phyloP scores from a whole-genome alignment of 2,797 vertebrate genomes.

The Chrosomus eos region DNA sequence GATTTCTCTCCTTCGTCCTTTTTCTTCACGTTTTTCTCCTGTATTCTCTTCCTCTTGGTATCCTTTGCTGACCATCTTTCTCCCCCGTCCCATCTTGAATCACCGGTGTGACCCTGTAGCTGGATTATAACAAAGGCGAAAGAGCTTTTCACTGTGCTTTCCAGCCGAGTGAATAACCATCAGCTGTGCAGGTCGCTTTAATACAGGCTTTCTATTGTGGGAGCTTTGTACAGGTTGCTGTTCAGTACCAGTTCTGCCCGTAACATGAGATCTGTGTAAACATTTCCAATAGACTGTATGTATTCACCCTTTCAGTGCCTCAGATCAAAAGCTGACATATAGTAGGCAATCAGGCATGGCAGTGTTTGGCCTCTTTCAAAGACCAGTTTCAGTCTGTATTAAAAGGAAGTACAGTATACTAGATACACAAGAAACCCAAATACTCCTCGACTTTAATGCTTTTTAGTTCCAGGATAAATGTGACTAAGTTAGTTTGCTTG shows the following conservation, averaged over 20 bases:
- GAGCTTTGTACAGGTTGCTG: slow-evolving; percentile 44
- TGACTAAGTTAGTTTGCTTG: background rate
- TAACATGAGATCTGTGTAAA: slow-evolving; percentile 58
- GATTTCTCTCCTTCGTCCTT: slow-evolving; percentile 34
- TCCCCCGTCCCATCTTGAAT: slow-evolving; percentile 15
- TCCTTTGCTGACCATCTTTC: slow-evolving; percentile 35
- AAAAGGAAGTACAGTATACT: background rate
- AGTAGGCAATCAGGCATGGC: slow-evolving; percentile 14
- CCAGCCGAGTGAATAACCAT: slow-evolving; percentile 41
- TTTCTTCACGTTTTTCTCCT: background rate
- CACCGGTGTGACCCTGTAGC: slow-evolving; percentile 35
- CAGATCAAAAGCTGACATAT: slow-evolving; percentile 44
- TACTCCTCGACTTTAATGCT: background rate
- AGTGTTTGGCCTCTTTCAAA: background rate
- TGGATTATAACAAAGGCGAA: slow-evolving; percentile 49
- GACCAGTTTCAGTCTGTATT: too few relatives aligned
- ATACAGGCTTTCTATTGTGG: slow-evolving; percentile 35
- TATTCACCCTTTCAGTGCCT: slow-evolving; percentile 30
- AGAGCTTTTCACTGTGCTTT: slow-evolving; percentile 19
- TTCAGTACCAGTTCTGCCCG: slow-evolving; percentile 28
- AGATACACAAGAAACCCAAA: background rate
- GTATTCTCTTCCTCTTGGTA: background rate
- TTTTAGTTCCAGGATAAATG: background rate
- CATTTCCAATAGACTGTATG: slow-evolving; percentile 37
- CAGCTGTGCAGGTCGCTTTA: slow-evolving; percentile 24